A percentile compares a stretch with the other conserved stretches of the same genome.
Evolutionary conservation across 1,140 invertebrate genomes (phyloP).

Genomic region (Bombus waltoni): DNA sequence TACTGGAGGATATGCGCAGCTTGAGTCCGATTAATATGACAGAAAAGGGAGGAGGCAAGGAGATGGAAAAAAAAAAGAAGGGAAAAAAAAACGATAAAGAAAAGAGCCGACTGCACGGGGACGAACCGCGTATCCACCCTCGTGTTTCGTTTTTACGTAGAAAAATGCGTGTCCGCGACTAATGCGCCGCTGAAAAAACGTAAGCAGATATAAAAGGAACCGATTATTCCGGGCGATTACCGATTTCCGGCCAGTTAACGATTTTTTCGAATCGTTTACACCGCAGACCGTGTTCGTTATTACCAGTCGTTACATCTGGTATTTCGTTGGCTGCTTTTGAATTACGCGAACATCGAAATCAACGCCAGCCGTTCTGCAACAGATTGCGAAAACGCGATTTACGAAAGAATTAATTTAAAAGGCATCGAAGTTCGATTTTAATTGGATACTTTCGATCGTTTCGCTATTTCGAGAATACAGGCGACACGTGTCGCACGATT

Average conservation of each 20-base stretch:
- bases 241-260: constrained; percentile 79
- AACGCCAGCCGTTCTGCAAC: not conserved
- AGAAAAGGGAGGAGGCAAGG: constrained; percentile 5
- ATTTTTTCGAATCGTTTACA: constrained; percentile 79
- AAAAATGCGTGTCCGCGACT: constrained; percentile 36
- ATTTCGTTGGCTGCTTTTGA: constrained; percentile 65
- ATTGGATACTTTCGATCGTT: not conserved
- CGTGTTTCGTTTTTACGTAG: constrained; percentile 16
- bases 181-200: constrained; percentile 61
- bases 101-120: constrained; percentile 36
- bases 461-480: not conserved
- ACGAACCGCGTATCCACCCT: constrained; percentile 30
- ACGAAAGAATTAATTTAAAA: not conserved
- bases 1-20: constrained; percentile 70
- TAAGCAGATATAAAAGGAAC: constrained; percentile 74
- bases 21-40: constrained; percentile 67
- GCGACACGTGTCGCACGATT: not conserved
- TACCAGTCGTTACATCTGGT: constrained; percentile 68
- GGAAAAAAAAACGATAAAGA: not conserved
- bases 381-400: not conserved
- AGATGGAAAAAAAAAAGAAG: not conserved
- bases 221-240: constrained; percentile 79
- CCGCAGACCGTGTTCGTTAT: constrained; percentile 54
- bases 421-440: not conserved
- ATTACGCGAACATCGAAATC: constrained; percentile 74